Evolutionary conservation across 1,140 invertebrate genomes (phyloP), one percentile per base, ranked within the genome.

Genomic region (Ganaspis sp.): DNA sequence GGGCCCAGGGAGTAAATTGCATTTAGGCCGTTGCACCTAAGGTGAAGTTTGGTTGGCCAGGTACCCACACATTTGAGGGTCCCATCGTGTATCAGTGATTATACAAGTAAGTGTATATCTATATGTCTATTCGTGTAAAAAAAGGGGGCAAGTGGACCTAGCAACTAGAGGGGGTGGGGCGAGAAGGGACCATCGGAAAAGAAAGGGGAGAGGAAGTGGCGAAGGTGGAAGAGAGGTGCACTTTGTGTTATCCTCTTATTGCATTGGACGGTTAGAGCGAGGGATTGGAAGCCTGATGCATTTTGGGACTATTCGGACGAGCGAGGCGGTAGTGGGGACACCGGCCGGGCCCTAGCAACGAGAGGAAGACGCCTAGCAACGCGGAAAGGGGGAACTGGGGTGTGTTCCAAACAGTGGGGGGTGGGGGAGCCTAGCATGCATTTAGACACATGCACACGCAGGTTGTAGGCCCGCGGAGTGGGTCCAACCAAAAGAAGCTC

Each of bases 281-380:
- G 83, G 78, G 72, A 70, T 79, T 70, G 81, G 83, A 74, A 81
- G 81, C 70, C 73, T 83, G 83, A 85, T 86, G 86, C 85, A 88
- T 91, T 91, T 91, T 89, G 86, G 89, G 88, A 91, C 89, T 91
- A 90, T 74, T 80, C 75, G 72, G 72, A 73, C 53, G 72, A 64
- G 71, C 69, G 77, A 53, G 45, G 71, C 70, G 78, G 73, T 72
- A 73, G 83, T 45, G 80, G 73, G 78, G 53, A 77, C 64, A 76
- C 72, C 76, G 64, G 64, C 75, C 78, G 86, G 87, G 87, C 87
- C 88, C 87, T 89, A 89, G 89, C 88, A 90, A 90, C 88, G 88
- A 84, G 86, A 84, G 83, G 87, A 89, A 89, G 88, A 91, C 85
- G 86, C 89, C 88, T 89, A 90, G 86, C 88, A 87, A 88, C 86